A percentile compares a stretch with the other conserved stretches of the same genome.
phyloP scores from a whole-genome alignment of 2,113 vertebrate genomes.

The Chaetura pelagica region DNA sequence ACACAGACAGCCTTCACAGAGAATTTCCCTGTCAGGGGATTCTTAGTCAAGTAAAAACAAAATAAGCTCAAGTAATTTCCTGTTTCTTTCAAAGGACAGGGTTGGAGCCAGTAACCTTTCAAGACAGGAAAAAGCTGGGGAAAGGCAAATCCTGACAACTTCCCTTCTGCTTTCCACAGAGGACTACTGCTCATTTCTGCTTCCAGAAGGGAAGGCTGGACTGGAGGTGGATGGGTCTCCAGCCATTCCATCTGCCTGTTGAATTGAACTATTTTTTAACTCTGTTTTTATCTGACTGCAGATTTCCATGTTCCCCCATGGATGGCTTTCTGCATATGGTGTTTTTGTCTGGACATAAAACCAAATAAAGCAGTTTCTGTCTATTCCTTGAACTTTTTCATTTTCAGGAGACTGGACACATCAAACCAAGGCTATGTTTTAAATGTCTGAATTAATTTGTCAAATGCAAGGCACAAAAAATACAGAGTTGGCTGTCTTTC shows the following conservation, averaged over 20 bases:
- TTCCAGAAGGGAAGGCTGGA: not conserved
- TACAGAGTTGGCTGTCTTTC: not conserved
- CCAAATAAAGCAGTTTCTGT: not conserved
- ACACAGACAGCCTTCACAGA: not conserved
- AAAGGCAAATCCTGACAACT: constrained; percentile 26
- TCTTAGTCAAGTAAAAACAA: constrained; percentile 32
- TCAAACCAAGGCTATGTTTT: not conserved
- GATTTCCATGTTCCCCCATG: not conserved
- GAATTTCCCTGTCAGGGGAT: not conserved
- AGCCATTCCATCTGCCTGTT: not conserved
- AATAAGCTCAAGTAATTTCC: constrained; percentile 39
- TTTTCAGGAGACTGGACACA: not conserved
- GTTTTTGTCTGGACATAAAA: not conserved
- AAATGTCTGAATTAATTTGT: not conserved
- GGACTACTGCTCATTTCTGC: not conserved
- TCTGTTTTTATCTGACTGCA: not conserved
- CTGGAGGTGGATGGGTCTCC: not conserved
- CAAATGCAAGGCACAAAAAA: not conserved
- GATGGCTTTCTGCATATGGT: not conserved
- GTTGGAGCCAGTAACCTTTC: constrained; percentile 28
- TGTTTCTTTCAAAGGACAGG: constrained; percentile 44
- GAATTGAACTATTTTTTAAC: not conserved
- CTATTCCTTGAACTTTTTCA: not conserved
- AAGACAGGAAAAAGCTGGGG: constrained; percentile 50
- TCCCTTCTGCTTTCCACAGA: constrained; percentile 2